A percentile compares a stretch with the other conserved stretches of the same genome.
phyloP scores from a whole-genome alignment of 2,113 vertebrate species.

The Crotalus tigris region DNA sequence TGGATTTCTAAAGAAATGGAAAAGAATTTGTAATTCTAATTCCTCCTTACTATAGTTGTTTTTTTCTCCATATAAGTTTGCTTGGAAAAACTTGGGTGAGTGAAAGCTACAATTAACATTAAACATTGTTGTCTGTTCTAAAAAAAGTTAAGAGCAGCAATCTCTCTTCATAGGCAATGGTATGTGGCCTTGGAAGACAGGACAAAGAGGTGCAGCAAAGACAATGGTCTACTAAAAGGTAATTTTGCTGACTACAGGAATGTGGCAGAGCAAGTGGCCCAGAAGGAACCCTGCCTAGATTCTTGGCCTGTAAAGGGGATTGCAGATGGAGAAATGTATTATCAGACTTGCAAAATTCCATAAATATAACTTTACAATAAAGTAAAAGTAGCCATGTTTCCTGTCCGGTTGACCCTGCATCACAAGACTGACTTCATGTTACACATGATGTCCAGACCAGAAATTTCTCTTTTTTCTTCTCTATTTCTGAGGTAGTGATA shows the following conservation, averaged over 20 bases:
- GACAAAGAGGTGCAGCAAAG: background rate
- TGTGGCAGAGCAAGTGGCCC: background rate
- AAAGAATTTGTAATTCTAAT: background rate
- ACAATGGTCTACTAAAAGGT: too few species aligned
- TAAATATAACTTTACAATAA: too few species aligned
- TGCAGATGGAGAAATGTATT: too few species aligned
- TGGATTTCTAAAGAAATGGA: background rate
- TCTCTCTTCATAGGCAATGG: background rate
- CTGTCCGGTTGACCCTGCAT: background rate
- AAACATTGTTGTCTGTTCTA: background rate
- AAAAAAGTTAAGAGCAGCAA: background rate
- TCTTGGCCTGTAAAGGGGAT: background rate
- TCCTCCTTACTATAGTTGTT: background rate
- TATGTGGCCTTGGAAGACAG: background rate
- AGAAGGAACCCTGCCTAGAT: background rate
- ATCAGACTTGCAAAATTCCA: too few species aligned
- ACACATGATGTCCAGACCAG: background rate
- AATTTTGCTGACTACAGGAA: too few species aligned
- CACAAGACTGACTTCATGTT: background rate
- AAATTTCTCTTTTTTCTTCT: background rate
- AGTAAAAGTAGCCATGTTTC: background rate
- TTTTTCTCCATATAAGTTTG: background rate
- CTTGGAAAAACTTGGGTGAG: background rate
- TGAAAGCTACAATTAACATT: background rate
- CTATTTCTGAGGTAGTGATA: background rate